Evolutionary conservation across 2,797 vertebrate genomes (phyloP), one percentile per base, ranked within the genome.

Genomic region (Decapterus maruadsi): DNA sequence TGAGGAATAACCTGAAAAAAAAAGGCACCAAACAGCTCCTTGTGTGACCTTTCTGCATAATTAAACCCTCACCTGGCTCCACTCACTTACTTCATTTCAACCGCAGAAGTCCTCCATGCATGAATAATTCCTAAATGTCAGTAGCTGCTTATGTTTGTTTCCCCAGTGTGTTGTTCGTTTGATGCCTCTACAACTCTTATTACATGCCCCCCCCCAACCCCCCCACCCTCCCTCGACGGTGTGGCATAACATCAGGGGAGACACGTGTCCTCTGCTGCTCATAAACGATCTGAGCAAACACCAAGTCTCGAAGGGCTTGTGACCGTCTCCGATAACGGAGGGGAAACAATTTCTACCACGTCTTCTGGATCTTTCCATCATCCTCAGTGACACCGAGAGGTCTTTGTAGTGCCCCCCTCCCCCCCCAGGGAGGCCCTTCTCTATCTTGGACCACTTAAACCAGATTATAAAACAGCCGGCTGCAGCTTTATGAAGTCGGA

Each of bases 401-500:
- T 70, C 61, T 65, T 46, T 42, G 31, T 12, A 42, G 10, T 10
- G 1, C 9, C 46, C 4, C 40, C 71, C 46, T 26, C 6, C 31
- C 6, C 4, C 36, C 53, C n/a, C 3, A 0, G 73, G 45, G 31
- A 34, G 67, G 26, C 65, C 58, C 64, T 12, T 68, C 36, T 7
- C 51, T 53, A 0, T 63, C 36, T 72, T 46, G 54, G 62, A 64
- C 62, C 62, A 46, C 40, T 63, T 66, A 79, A 77, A 87, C 43
- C 46, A 64, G 75, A 81, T 91, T 81, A 83, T 43, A 46, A 70
- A 53, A 75, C 63, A 58, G 17, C 12, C 56, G 57, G 34, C 61
- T 62, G 66, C 62, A 68, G 80, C 67, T 17, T 16, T 55, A 85
- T 72, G 57, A 78, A 26, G 82, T 85, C 84, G 75, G 50, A 43